A percentile compares a stretch with the other conserved stretches of the same genome.
Evolutionary conservation across 2,797 vertebrate species (phyloP).

Genomic region (Eospalax fontanierii): DNA sequence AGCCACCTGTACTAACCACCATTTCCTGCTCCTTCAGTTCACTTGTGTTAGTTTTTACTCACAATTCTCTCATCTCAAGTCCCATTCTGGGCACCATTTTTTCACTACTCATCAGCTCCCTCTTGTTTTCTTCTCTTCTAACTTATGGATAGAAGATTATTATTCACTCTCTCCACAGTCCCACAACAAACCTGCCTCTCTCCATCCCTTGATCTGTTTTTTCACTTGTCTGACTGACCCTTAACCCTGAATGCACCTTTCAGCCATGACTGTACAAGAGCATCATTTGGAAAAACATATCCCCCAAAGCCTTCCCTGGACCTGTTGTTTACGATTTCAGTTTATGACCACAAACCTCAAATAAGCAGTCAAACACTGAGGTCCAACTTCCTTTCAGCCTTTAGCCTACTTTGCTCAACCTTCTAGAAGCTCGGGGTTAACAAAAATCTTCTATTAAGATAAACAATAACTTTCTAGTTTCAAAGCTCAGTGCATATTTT

Average conservation of each 20-base stretch:
- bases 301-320: neutral
- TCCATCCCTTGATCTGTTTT: neutral
- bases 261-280: neutral
- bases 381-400: neutral
- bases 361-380: neutral
- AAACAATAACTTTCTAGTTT: neutral
- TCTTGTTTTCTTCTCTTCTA: slow-evolving; percentile 1
- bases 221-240: neutral
- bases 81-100: neutral
- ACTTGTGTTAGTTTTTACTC: neutral
- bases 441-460: neutral
- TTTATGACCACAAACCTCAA: slow-evolving; percentile 53
- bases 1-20: neutral
- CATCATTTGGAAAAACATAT: neutral
- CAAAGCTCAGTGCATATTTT: neutral
- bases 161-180: neutral
- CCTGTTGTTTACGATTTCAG: slow-evolving; percentile 14
- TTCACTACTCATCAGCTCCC: neutral
- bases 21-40: neutral
- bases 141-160: too few species aligned
- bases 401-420: neutral
- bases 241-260: neutral
- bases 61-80: neutral
- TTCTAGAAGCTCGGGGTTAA: neutral
- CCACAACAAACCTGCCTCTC: neutral